phyloP scores from a whole-genome alignment of 2,797 vertebrate genomes.

The Sebastes melanostomus region DNA sequence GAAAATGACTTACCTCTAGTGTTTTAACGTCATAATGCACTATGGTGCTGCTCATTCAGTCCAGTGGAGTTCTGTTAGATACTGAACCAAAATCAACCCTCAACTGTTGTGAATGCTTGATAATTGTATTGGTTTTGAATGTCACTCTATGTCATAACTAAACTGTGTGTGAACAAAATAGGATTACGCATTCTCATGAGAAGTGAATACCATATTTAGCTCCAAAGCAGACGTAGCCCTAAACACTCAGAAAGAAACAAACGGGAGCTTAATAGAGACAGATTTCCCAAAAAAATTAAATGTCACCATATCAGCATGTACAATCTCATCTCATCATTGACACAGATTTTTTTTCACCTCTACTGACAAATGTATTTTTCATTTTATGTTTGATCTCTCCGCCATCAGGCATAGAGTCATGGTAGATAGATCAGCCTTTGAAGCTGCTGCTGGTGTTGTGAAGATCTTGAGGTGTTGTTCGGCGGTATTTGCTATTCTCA shows the following conservation, averaged over 20 bases:
- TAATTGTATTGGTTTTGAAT: neutral
- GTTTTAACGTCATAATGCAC: neutral
- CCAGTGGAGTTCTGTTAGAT: neutral
- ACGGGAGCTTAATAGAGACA: neutral
- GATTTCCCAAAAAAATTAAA: neutral
- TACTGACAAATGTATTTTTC: constrained; percentile 16
- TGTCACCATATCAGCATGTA: constrained; percentile 8
- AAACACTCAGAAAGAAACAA: neutral
- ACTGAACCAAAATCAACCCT: neutral
- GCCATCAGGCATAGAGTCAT: constrained; percentile 30
- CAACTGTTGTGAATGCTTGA: neutral
- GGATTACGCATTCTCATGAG: neutral
- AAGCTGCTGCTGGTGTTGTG: constrained; percentile 23
- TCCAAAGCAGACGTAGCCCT: neutral
- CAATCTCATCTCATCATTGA: constrained; percentile 9
- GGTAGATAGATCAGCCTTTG: constrained; percentile 46
- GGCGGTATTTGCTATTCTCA: constrained; percentile 3
- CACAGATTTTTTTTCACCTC: neutral
- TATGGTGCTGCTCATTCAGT: neutral
- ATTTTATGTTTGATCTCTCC: constrained; percentile 37
- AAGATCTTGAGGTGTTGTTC: constrained; percentile 9
- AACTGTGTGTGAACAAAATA: neutral
- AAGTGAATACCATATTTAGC: neutral
- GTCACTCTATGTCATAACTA: neutral
- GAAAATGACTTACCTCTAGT: neutral